Conservation (phyloP, 1,140 invertebrate genomes). For the Drosophila athabasca region DNA sequence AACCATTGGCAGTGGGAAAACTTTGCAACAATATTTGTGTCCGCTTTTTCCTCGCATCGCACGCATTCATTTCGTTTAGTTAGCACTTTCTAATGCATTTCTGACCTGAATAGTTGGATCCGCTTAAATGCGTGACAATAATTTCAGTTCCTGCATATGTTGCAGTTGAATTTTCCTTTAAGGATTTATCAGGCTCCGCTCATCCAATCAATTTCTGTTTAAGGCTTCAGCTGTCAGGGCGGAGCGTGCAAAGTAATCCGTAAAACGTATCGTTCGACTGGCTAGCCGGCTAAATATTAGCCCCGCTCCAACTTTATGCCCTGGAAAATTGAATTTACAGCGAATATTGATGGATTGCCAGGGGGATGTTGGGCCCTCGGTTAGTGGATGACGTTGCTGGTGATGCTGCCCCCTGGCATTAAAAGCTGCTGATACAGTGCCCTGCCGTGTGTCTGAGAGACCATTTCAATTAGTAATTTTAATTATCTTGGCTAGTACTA, state of each 20-base stretch:
- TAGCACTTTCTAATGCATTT: constrained; percentile 62
- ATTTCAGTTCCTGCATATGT: not conserved
- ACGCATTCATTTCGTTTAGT: constrained; percentile 36
- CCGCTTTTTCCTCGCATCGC: constrained; percentile 11
- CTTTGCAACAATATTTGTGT: constrained; percentile 59
- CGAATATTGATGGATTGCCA: constrained; percentile 21
- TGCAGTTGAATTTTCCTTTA: not conserved
- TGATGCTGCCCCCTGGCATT: too few relatives aligned
- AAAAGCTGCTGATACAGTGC: too few relatives aligned
- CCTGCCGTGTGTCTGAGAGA: constrained; percentile 8
- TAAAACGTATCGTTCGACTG: constrained; percentile 9
- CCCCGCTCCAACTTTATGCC: constrained; percentile 11
- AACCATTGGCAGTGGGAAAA: constrained; percentile 36
- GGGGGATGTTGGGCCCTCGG: not conserved
- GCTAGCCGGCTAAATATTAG: constrained; percentile 25
- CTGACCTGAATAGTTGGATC: constrained; percentile 52
- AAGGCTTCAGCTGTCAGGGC: constrained; percentile 24
- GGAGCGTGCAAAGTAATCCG: constrained; percentile 21
- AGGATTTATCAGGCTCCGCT: not conserved
- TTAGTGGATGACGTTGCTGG: not conserved
- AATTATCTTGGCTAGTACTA: constrained; percentile 30
- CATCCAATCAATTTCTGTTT: constrained; percentile 21
- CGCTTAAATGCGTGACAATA: too few relatives aligned
- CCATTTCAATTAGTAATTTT: constrained; percentile 69
- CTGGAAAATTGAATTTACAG: constrained; percentile 38